Evolutionary conservation across 2,113 vertebrate genomes (phyloP).

Genomic region (Nothoprocta pentlandii): DNA sequence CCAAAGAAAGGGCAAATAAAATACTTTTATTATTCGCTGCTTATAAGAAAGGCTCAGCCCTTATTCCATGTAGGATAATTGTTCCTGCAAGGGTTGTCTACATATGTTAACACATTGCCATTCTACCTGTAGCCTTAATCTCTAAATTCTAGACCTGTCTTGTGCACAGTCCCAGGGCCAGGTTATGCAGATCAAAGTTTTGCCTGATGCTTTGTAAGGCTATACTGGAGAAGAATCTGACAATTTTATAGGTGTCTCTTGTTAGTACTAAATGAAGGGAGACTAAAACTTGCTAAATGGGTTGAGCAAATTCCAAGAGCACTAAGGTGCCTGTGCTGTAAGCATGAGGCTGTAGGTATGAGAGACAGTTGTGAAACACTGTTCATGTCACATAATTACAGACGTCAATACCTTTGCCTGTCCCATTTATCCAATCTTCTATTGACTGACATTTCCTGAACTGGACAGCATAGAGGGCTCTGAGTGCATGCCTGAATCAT

Average conservation of each 20-base stretch:
- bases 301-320: not conserved
- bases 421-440: not conserved
- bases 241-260: not conserved
- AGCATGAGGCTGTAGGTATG: rapidly evolving
- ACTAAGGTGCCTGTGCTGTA: not conserved
- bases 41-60: not conserved
- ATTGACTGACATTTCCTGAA: not conserved
- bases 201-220: rapidly evolving
- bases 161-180: not conserved
- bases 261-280: not conserved
- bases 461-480: not conserved
- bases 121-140: not conserved
- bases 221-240: not conserved
- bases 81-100: not conserved
- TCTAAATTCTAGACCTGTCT: not conserved
- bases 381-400: not conserved
- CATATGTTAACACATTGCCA: not conserved
- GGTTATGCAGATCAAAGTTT: not conserved
- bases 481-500: not conserved
- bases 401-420: not conserved
- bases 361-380: not conserved
- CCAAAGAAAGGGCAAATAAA: not conserved
- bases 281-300: not conserved
- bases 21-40: not conserved
- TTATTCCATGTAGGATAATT: rapidly evolving